A percentile compares a stretch with the other conserved stretches of the same genome.
These are phyloP conservation scores for Meiosimyza decipiens DNA, from an alignment of 2,888 invertebrate genomes.

Conservation along the genomic window DNA sequence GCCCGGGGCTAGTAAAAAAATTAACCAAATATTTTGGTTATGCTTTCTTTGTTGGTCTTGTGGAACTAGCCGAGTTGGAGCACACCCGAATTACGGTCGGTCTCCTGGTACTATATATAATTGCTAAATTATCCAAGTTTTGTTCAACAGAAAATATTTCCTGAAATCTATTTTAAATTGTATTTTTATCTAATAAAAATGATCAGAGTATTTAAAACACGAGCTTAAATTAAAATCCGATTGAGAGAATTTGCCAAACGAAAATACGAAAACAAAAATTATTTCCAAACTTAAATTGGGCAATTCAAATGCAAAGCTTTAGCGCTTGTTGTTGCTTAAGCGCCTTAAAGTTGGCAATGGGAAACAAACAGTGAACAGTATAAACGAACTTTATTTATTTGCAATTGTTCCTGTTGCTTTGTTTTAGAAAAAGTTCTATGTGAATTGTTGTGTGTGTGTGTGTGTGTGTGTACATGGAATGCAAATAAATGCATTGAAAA, in stretches of 20 bases:
- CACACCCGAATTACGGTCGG: too few species aligned
- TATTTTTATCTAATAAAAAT: too few species aligned
- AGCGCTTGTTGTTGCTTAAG: slow-evolving; percentile 25
- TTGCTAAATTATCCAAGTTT: too few species aligned
- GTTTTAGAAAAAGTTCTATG: too few species aligned
- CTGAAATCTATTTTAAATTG: too few species aligned
- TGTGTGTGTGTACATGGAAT: not conserved
- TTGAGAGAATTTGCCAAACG: not conserved
- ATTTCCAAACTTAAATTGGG: not conserved
- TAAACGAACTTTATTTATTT: not conserved
- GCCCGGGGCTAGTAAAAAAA: too few species aligned
- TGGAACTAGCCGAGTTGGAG: too few species aligned
- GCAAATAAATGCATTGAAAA: slow-evolving; percentile 31
- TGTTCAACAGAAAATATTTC: too few species aligned
- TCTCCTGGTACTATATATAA: too few species aligned
- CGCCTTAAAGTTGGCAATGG: slow-evolving; percentile 35
- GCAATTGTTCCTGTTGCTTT: not conserved
- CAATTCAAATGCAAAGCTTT: slow-evolving; percentile 28
- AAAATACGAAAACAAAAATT: not conserved
- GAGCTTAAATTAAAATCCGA: not conserved
- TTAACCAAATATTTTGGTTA: too few species aligned
- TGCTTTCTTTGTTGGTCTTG: too few species aligned
- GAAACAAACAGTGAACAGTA: not conserved
- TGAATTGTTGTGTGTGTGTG: too few species aligned
- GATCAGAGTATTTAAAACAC: not conserved